Evolutionary conservation across 2,797 vertebrate species (phyloP).

Genomic region (Chelonia mydas): DNA sequence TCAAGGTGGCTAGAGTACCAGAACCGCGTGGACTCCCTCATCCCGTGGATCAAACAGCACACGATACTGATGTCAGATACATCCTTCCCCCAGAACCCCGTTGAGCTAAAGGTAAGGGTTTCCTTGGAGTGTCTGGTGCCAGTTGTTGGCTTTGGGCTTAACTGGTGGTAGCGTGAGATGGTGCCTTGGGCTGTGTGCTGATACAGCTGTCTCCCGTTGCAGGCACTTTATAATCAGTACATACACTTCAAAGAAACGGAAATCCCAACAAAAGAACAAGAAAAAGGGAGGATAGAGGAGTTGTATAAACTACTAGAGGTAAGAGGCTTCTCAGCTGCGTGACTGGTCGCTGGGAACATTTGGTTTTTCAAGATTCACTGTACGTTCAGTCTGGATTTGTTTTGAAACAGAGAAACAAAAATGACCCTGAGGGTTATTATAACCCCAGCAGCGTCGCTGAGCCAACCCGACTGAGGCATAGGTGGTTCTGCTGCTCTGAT

Average conservation of each 20-base stretch:
- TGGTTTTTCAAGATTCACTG: not conserved
- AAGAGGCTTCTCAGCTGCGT: not conserved
- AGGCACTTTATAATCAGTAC: conserved; percentile 99
- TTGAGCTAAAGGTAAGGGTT: conserved; percentile 92
- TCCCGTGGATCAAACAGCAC: conserved; percentile 97
- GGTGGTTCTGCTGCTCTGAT: not conserved
- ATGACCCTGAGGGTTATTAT: not conserved
- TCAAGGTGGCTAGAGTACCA: conserved; percentile 96
- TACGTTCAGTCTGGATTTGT: not conserved
- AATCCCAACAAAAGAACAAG: conserved; percentile 91
- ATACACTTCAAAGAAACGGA: conserved; percentile 99
- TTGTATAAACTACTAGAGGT: conserved; percentile 96
- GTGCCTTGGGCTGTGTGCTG: not conserved
- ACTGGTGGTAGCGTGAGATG: not conserved
- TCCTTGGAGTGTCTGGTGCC: rapidly evolving
- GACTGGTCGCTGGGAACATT: not conserved
- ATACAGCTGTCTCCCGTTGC: conserved; percentile 40
- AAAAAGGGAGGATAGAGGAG: conserved; percentile 91
- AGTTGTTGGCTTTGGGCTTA: not conserved
- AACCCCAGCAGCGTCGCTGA: rapidly evolving
- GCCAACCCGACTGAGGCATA: not conserved
- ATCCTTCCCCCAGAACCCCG: conserved; percentile 96
- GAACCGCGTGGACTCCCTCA: conserved; percentile 89
- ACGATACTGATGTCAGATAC: conserved; percentile 94
- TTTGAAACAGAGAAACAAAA: conserved; percentile 28